Evolutionary conservation across 2,113 vertebrate genomes (phyloP), one percentile per base, ranked within the genome.

Genomic region (Saccopteryx leptura): DNA sequence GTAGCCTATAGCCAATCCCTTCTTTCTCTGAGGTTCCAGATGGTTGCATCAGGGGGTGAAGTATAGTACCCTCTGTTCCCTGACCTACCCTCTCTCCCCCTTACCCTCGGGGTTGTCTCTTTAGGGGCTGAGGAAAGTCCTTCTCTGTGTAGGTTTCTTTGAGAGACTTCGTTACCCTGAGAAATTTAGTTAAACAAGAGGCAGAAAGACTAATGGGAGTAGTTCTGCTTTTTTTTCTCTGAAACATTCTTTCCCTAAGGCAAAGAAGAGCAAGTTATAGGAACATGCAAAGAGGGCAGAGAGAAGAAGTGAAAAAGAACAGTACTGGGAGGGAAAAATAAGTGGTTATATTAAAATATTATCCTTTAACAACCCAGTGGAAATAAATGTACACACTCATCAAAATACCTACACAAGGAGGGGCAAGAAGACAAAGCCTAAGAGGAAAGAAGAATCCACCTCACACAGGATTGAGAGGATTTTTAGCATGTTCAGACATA

Each of bases 301-400:
- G 48, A 93, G 71, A 75, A 90, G 68, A 61, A 66, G 7, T n/a
- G 13, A 78, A 72, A 90, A 19, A 21, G 14, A 63, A 46, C 69
- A 92, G 80, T 31, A 56, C 15, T 26, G 21, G 24, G 50, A 95
- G 75, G 10, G 26, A 50, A 71, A 86, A 81, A 9, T 46, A 65
- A 83, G 21, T 61, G 15, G 60, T 96, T 61, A 63, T 80, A 88
- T 95, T 26, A 90, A 96, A 93, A 75, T 78, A 78, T 60, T 52
- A 33, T 88, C 18, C 11, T 26, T 80, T 19, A 39, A 26, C 1
- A 79, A 50, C 15, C 4, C 15, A 7, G 2, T 61, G 28, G 61
- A 83, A 31, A 5, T 71, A 60, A 87, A 92, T 15, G 5, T 19
- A 24, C 28, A 46, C 69, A 15, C 19, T 86, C 46, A 66, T 89